phyloP scores from a whole-genome alignment of 2,797 vertebrate genomes.

The Ammospiza maritima region DNA sequence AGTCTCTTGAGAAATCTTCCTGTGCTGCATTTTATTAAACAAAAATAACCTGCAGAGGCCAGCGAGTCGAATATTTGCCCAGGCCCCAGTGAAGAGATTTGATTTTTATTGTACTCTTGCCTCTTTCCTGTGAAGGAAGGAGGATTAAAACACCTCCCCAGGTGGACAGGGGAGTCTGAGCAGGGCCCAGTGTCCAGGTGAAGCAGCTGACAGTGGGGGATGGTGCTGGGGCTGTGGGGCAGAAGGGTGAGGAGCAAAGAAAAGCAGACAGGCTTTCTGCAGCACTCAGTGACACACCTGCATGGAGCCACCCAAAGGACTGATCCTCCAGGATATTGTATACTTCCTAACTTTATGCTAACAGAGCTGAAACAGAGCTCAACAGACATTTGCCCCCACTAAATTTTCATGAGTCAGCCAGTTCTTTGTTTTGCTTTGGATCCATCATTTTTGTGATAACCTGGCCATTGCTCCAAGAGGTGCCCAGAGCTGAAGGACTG shows the following conservation, averaged over 20 bases:
- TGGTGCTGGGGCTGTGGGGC: background rate
- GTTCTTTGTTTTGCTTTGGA: background rate
- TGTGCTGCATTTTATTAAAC: slow-evolving; percentile 22
- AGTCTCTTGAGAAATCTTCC: background rate
- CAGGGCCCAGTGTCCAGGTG: background rate
- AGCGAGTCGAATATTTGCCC: background rate
- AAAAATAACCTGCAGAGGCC: background rate
- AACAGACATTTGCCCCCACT: background rate
- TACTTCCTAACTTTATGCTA: background rate
- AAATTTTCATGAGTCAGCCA: background rate
- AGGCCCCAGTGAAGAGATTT: background rate
- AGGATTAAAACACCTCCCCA: background rate
- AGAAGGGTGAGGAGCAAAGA: background rate
- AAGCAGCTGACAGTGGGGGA: background rate
- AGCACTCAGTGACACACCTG: background rate
- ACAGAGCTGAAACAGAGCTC: background rate
- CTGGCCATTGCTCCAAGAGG: background rate
- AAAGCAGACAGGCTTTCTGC: background rate
- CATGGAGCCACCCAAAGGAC: background rate
- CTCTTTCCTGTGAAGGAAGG: background rate
- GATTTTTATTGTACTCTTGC: background rate
- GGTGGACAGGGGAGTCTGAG: background rate
- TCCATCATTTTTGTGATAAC: background rate
- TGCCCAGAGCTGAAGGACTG: background rate
- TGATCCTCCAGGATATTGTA: background rate